Conservation (phyloP, 2,888 invertebrate species). For the Acleris laterana region DNA sequence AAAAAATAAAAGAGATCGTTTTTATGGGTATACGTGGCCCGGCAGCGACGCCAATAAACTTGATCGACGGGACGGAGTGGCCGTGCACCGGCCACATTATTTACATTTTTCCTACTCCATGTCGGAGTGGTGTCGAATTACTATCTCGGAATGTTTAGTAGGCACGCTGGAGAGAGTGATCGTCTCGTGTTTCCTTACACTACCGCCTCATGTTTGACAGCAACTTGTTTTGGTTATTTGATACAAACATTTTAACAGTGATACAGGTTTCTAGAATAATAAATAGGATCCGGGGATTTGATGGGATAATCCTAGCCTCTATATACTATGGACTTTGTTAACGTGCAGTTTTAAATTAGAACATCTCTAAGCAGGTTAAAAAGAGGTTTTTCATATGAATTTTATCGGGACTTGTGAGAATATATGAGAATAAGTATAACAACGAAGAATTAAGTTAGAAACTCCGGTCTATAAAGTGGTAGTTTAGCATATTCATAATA, state of each 20-base stretch:
- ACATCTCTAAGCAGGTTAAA: too few species aligned
- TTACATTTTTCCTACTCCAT: constrained; percentile 68
- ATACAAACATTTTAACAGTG: constrained; percentile 4
- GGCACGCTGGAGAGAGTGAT: constrained; percentile 52
- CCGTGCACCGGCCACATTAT: constrained; percentile 66
- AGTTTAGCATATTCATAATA: too few species aligned
- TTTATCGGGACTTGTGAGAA: too few species aligned
- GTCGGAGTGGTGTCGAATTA: constrained; percentile 75
- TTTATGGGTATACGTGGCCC: constrained; percentile 64
- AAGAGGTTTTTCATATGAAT: too few species aligned
- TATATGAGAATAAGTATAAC: too few species aligned
- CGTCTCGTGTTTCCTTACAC: constrained; percentile 48
- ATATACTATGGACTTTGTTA: too few species aligned
- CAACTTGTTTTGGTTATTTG: constrained; percentile 17
- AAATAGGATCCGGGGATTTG: too few species aligned
- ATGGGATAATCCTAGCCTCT: too few species aligned
- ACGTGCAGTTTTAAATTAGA: too few species aligned
- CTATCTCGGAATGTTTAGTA: constrained; percentile 76
- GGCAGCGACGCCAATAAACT: constrained; percentile 67
- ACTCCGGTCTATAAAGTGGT: too few species aligned
- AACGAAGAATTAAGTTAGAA: too few species aligned
- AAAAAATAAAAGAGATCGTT: constrained; percentile 59
- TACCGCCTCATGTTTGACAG: constrained; percentile 27
- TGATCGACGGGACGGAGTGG: constrained; percentile 60
- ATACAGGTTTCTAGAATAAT: neutral